A percentile compares a stretch with the other conserved stretches of the same genome.
These are phyloP conservation scores for Podilymbus podiceps DNA, from an alignment of 2,113 vertebrate genomes.

Conservation along the genomic window DNA sequence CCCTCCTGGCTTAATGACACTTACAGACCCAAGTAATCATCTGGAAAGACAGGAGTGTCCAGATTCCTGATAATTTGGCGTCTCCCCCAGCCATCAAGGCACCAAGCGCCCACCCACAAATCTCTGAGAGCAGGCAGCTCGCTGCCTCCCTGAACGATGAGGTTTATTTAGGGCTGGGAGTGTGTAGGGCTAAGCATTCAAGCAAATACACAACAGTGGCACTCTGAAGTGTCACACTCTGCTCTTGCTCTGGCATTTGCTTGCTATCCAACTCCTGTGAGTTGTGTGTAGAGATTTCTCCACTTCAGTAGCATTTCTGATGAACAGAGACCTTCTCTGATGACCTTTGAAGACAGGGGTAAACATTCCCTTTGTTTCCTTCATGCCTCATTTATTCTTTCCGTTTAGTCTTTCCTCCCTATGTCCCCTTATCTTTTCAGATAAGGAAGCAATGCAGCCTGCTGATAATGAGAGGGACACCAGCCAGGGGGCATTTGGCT, in stretches of 20 bases:
- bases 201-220: neutral
- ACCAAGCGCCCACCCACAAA: neutral
- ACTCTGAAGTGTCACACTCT: neutral
- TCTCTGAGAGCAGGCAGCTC: neutral
- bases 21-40: neutral
- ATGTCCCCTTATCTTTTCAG: constrained; percentile 11
- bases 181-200: neutral
- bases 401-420: neutral
- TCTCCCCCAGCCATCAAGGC: neutral
- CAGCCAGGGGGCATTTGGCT: constrained; percentile 17
- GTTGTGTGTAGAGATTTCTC: neutral
- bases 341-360: neutral
- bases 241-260: neutral
- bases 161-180: neutral
- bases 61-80: neutral
- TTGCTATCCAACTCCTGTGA: neutral
- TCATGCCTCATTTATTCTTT: neutral
- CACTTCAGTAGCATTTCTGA: neutral
- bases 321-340: neutral
- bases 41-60: neutral
- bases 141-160: neutral
- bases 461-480: neutral
- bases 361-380: constrained; percentile 5
- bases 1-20: neutral
- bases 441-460: constrained; percentile 41